A percentile compares a stretch with the other conserved stretches of the same genome.
phyloP scores from a whole-genome alignment of 2,888 invertebrate genomes.

The Cephalotes varians region DNA sequence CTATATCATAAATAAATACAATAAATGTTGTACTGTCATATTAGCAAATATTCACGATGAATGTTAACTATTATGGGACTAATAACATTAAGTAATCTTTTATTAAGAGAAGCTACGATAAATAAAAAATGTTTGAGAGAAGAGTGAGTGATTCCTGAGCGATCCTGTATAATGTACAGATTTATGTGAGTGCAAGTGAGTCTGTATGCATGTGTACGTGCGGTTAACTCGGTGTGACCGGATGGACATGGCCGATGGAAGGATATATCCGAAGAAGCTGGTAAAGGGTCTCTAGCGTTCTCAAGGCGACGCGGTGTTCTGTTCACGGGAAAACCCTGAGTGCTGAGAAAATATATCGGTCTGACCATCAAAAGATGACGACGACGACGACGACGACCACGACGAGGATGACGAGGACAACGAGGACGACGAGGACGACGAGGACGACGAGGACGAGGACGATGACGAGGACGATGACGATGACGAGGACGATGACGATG shows the following conservation, averaged over 20 bases:
- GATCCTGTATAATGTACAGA: conserved; percentile 24
- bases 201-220: conserved; percentile 24
- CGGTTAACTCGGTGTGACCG: conserved; percentile 57
- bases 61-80: not conserved
- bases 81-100: not conserved
- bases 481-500: conserved; percentile 11
- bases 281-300: conserved; percentile 53
- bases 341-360: conserved; percentile 73
- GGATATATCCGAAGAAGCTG: conserved; percentile 66
- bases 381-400: conserved; percentile 16
- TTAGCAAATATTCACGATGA: not conserved
- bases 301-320: conserved; percentile 65
- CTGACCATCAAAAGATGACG: conserved; percentile 37
- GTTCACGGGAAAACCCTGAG: conserved; percentile 63
- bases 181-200: not conserved
- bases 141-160: not conserved
- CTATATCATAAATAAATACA: not conserved
- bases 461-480: conserved; percentile 12
- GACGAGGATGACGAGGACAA: conserved; percentile 4
- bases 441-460: not conserved
- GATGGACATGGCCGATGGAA: conserved; percentile 65
- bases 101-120: not conserved
- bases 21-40: not conserved
- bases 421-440: conserved; percentile 4
- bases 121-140: not conserved